These are phyloP conservation scores for Trogon surrucura DNA, from an alignment of 2,113 vertebrate species.

Conservation along the genomic window DNA sequence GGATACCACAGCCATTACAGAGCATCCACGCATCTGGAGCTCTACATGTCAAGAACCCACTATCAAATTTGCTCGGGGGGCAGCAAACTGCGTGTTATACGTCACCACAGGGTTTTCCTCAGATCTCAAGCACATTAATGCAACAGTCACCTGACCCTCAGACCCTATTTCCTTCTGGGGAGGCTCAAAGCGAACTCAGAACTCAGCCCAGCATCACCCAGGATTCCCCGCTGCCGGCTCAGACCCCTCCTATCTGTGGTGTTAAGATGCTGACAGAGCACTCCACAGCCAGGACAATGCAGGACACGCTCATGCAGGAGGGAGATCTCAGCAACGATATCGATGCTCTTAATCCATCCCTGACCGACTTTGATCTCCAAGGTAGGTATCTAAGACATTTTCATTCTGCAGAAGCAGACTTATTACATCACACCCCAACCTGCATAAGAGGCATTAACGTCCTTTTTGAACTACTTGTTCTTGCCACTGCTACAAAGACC, in stretches of 20 bases:
- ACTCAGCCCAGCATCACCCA: constrained; percentile 70
- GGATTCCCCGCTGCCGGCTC: constrained; percentile 81
- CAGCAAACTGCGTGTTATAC: constrained; percentile 68
- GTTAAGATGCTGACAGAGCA: constrained; percentile 76
- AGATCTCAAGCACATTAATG: constrained; percentile 74
- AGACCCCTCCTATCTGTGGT: constrained; percentile 79
- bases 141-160: constrained; percentile 69
- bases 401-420: no score
- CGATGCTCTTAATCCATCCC: constrained; percentile 90
- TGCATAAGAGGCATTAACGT: no score
- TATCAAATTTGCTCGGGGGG: constrained; percentile 65
- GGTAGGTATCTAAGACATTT: constrained; percentile 42
- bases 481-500: no score
- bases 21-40: constrained; percentile 47
- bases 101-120: constrained; percentile 73
- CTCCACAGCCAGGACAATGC: constrained; percentile 76
- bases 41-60: constrained; percentile 62
- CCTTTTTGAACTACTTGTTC: not conserved
- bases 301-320: constrained; percentile 84
- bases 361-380: constrained; percentile 94
- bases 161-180: constrained; percentile 63
- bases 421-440: not conserved
- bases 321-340: constrained; percentile 87
- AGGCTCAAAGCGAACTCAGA: constrained; percentile 70
- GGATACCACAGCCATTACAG: constrained; percentile 53